Base-by-base conservation (phyloP, 2,888 invertebrate species). In the Pharmacophagus antenor region DNA sequence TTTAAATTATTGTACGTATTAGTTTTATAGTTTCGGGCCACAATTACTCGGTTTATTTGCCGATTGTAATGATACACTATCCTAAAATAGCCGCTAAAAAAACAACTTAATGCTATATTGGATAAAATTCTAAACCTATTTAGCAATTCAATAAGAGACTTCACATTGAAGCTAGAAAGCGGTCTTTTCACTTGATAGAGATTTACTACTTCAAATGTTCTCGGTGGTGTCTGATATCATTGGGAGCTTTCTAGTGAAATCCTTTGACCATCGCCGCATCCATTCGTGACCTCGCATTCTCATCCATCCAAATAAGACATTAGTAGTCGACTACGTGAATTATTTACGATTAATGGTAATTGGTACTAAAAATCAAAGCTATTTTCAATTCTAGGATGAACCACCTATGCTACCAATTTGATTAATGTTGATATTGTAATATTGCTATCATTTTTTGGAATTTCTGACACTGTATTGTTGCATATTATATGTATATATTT, bases 181-280 rank as follows among this genome's bases (percentile, higher is more conserved):
- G 71, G 74, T 79, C 74, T 80, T 82, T 81, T 78, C 76, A 76
- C 71, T 80, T 68, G 66, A 68, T 65, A 63, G 71, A 79, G 77
- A 82, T 79, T 84, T 79, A 77, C 72, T 74, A 72, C 69, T 67
- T 77, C 68, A 72, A 78, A 76, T 72, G 50, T 66, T 68, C 65
- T 65, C 61, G 59, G 68, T 66, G 71, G 80, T 80, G 75, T 83
- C 78, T 73, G 70, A 73, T 84, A 73, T 80, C 79, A 70, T 76
- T 70, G 69, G 66, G 65, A 70, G 74, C 84, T 85, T 85, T 86
- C 83, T 84, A 84, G 76, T 65, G 69, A 72, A 72, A 72, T 69
- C 70, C 69, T 68, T 65, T 65, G 63, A 60, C 64, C 61, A 56
- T 56, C 68, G 68, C 62, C 64, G 69, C 71, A 67, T 65, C 69